These are phyloP conservation scores for Eumeta japonica DNA, from an alignment of 1,140 invertebrate species.

Conservation along the genomic window DNA sequence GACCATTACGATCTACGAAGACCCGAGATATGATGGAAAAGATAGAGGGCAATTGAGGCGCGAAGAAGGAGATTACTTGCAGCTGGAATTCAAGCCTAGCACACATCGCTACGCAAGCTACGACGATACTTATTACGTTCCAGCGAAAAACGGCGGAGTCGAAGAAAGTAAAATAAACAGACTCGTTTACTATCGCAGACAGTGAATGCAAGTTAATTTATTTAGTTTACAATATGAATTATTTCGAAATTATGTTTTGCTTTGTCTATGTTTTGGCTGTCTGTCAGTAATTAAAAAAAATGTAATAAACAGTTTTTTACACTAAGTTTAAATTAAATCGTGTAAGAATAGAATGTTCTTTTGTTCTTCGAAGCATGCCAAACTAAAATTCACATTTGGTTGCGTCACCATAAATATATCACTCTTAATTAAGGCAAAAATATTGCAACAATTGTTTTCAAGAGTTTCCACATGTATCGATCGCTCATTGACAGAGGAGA, in stretches of 20 bases:
- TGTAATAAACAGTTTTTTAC: no score
- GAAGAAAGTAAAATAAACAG: slow-evolving; percentile 51
- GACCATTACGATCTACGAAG: slow-evolving; percentile 61
- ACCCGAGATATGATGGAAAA: slow-evolving; percentile 53
- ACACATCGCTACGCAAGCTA: slow-evolving; percentile 47
- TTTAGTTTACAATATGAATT: slow-evolving; percentile 1
- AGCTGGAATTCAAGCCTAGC: slow-evolving; percentile 47
- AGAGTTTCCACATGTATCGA: no score
- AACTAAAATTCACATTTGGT: no score
- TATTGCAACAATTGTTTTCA: no score
- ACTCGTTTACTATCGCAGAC: slow-evolving; percentile 49
- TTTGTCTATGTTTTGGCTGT: no score
- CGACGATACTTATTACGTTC: slow-evolving; percentile 46
- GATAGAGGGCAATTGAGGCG: slow-evolving; percentile 34
- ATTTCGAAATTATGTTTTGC: slow-evolving; percentile 2
- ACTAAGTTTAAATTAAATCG: no score
- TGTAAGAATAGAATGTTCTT: no score
- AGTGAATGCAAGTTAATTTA: slow-evolving; percentile 15
- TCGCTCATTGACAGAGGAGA: no score
- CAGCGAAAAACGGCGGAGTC: slow-evolving; percentile 27
- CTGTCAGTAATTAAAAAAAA: no score
- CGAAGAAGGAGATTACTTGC: slow-evolving; percentile 45
- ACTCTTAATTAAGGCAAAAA: no score
- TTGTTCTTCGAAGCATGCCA: no score
- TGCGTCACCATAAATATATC: no score